Conservation (phyloP, 1,140 invertebrate genomes). For the Ericerus pela region DNA sequence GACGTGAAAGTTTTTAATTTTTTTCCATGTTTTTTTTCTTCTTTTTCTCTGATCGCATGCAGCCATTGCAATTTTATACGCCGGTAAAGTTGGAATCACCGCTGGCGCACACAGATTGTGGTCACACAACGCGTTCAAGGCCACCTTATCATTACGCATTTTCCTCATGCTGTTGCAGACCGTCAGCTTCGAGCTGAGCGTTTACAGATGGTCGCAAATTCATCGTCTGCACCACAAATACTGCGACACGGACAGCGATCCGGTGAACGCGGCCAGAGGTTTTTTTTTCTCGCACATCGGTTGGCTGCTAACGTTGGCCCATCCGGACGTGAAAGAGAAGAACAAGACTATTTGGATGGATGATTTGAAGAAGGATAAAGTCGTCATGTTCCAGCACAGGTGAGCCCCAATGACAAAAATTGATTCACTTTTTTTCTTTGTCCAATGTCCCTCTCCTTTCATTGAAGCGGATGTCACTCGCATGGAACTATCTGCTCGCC, state of each 20-base stretch:
- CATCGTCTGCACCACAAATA: conserved; percentile 35
- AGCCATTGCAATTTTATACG: no score
- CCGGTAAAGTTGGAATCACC: no score
- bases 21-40: no score
- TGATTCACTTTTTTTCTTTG: no score
- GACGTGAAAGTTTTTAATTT: no score
- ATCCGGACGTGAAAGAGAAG: conserved; percentile 43
- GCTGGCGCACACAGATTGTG: conserved; percentile 88
- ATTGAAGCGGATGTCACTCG: no score
- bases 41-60: no score
- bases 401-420: conserved; percentile 26
- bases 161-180: conserved; percentile 46
- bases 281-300: conserved; percentile 50
- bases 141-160: conserved; percentile 66
- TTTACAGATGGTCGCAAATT: conserved; percentile 39
- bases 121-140: conserved; percentile 89
- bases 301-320: conserved; percentile 43
- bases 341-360: conserved; percentile 51
- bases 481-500: no score
- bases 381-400: conserved; percentile 53
- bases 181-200: conserved; percentile 15
- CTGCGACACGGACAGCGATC: conserved; percentile 57
- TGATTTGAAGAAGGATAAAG: conserved; percentile 51
- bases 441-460: no score
- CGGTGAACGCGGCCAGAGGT: conserved; percentile 50